Percentiles rank a stretch among this genome's conserved stretches.
Conservation (phyloP, 2,888 invertebrate species). For the Neria commutata region DNA sequence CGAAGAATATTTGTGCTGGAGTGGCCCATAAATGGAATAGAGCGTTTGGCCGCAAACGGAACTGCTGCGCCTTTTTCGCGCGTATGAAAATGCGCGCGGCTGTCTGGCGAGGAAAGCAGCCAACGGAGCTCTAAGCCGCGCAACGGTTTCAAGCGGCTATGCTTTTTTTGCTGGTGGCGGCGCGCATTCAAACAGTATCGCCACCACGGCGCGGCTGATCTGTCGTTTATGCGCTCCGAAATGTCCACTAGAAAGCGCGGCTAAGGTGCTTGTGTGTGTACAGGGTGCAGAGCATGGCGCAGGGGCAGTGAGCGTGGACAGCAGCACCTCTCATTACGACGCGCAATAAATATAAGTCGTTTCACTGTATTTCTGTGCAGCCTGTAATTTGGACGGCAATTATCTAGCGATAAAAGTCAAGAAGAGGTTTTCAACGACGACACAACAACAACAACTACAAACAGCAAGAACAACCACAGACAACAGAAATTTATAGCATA, state of each 20-base stretch:
- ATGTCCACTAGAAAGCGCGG: not conserved
- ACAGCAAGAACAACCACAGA: not conserved
- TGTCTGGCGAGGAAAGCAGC: not conserved
- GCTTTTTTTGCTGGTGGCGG: too few species aligned
- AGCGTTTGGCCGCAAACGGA: too few species aligned
- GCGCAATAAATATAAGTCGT: conserved; percentile 39
- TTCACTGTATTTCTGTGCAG: conserved; percentile 37
- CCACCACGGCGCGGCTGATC: too few species aligned
- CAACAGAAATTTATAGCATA: too few species aligned
- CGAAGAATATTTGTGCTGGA: too few species aligned
- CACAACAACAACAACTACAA: not conserved
- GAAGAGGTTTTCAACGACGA: conserved; percentile 37
- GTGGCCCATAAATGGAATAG: too few species aligned
- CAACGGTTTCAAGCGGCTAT: too few species aligned
- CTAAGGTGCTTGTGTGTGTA: not conserved
- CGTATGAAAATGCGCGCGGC: not conserved
- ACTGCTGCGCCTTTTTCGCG: not conserved
- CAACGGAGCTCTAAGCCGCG: too few species aligned
- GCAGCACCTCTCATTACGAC: conserved; percentile 32
- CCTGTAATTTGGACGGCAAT: conserved; percentile 53
- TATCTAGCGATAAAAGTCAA: conserved; percentile 56
- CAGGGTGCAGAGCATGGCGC: not conserved
- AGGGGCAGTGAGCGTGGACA: not conserved
- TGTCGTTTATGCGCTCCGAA: too few species aligned
- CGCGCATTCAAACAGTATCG: not conserved